Percentiles rank a stretch among this genome's conserved stretches.
Conservation (phyloP, 2,888 invertebrate genomes). For the Luperina nickerlii region DNA sequence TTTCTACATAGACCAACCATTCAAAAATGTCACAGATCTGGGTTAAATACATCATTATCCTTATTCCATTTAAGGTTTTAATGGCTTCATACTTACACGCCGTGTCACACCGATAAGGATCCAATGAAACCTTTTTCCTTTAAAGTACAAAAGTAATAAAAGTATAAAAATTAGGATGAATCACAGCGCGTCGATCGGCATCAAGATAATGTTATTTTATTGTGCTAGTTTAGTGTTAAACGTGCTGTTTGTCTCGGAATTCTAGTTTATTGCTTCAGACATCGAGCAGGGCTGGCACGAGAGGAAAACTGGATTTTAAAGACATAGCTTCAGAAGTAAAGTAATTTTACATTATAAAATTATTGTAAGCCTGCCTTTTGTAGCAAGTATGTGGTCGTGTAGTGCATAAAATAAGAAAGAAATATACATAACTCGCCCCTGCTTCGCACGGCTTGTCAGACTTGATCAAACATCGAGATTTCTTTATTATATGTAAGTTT, state of each 20-base stretch:
- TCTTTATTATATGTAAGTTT: not conserved
- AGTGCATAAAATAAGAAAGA: not conserved
- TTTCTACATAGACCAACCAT: not conserved
- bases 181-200: slow-evolving; percentile 54
- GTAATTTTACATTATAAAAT: not conserved
- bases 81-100: slow-evolving; percentile 32
- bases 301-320: not conserved
- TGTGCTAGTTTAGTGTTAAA: slow-evolving; percentile 75
- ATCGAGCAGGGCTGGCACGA: slow-evolving; percentile 52
- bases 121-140: slow-evolving; percentile 16
- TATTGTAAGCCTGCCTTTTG: not conserved
- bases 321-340: not conserved
- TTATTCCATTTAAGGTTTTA: slow-evolving; percentile 17
- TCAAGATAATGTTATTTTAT: slow-evolving; percentile 74
- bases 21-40: slow-evolving; percentile 7
- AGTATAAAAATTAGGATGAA: slow-evolving; percentile 54
- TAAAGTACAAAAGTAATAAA: slow-evolving; percentile 44
- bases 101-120: slow-evolving; percentile 36
- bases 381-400: not conserved
- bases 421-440: not conserved
- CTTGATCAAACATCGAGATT: not conserved
- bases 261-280: slow-evolving; percentile 71
- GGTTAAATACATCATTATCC: slow-evolving; percentile 41
- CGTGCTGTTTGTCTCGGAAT: slow-evolving; percentile 67
- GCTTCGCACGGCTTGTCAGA: not conserved